Percentiles rank a stretch among this genome's conserved stretches.
These are phyloP conservation scores for Lithophane leautieri DNA, from an alignment of 2,888 invertebrate genomes.

Conservation along the genomic window DNA sequence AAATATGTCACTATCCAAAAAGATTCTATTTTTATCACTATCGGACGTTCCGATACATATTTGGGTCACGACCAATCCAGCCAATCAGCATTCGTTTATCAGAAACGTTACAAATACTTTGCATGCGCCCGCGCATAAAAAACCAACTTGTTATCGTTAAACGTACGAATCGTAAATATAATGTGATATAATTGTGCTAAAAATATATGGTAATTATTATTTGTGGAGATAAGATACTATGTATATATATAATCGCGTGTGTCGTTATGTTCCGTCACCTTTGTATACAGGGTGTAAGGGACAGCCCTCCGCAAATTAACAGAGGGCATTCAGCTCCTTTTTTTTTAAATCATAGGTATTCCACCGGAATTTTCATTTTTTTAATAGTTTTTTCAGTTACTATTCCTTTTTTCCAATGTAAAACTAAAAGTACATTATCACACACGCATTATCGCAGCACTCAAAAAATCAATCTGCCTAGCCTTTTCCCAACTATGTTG, in stretches of 20 bases:
- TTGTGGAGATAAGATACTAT: slow-evolving; percentile 26
- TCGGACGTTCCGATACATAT: slow-evolving; percentile 30
- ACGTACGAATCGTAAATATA: slow-evolving; percentile 21
- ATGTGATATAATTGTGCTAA: slow-evolving; percentile 53
- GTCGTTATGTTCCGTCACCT: not conserved
- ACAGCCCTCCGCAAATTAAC: too few species aligned
- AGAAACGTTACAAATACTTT: slow-evolving; percentile 3
- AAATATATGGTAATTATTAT: slow-evolving; percentile 42
- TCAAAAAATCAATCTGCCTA: too few species aligned
- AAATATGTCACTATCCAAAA: slow-evolving; percentile 22
- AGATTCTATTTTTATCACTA: slow-evolving; percentile 26
- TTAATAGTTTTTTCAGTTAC: too few species aligned
- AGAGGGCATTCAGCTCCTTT: too few species aligned
- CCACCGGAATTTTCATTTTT: too few species aligned
- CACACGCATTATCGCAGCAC: too few species aligned
- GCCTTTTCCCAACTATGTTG: too few species aligned
- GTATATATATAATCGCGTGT: too few species aligned
- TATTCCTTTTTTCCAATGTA: too few species aligned
- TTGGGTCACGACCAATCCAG: slow-evolving; percentile 48
- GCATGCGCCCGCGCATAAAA: slow-evolving; percentile 24
- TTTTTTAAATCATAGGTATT: too few species aligned
- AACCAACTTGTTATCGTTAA: slow-evolving; percentile 35
- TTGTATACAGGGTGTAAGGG: not conserved
- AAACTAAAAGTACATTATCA: too few species aligned
- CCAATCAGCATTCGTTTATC: slow-evolving; percentile 41